Evolutionary conservation across 2,797 vertebrate species (phyloP).

Genomic region (Diglossa cyanea): DNA sequence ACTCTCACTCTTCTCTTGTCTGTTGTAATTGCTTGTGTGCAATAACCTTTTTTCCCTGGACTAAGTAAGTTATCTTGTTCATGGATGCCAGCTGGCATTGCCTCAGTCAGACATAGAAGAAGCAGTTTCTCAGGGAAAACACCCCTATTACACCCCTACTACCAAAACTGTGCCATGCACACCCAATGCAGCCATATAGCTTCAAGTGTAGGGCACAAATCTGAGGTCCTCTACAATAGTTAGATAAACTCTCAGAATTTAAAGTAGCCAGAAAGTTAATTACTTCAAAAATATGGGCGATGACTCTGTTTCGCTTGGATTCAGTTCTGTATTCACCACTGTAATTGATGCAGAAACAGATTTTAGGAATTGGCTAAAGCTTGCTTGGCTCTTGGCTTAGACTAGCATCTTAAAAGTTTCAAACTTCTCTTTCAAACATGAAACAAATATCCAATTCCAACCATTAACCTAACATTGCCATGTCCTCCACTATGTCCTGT

Average conservation of each 20-base stretch:
- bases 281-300: neutral
- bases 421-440: neutral
- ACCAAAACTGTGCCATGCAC: neutral
- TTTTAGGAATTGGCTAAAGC: neutral
- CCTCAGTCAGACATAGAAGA: neutral
- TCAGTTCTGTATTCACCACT: neutral
- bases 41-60: neutral
- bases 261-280: neutral
- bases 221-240: neutral
- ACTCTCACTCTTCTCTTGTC: neutral
- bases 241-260: neutral
- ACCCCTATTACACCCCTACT: neutral
- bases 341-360: neutral
- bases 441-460: neutral
- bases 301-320: neutral
- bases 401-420: neutral
- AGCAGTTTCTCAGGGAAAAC: neutral
- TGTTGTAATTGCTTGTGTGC: neutral
- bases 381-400: neutral
- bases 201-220: neutral
- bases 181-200: neutral
- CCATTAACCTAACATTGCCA: neutral
- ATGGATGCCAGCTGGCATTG: neutral
- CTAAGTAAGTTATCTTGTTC: neutral
- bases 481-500: no score